phyloP scores from a whole-genome alignment of 2,888 invertebrate genomes.

The Deilephila porcellus region DNA sequence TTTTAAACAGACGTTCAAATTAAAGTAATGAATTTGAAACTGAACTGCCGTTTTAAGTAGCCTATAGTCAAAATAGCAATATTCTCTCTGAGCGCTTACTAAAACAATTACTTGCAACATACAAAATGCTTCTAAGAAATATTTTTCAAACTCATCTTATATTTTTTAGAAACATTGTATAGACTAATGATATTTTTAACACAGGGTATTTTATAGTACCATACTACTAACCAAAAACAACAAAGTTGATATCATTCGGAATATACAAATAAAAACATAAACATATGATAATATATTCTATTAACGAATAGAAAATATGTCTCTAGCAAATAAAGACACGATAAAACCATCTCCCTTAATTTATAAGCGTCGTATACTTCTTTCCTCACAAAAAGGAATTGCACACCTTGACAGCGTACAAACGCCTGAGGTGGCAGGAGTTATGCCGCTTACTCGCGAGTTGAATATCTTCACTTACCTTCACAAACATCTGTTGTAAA shows the following conservation, averaged over 20 bases:
- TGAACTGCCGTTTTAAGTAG: no score
- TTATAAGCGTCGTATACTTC: background rate
- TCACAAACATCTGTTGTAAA: constrained; percentile 5
- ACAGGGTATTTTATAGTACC: no score
- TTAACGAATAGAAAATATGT: constrained; percentile 1
- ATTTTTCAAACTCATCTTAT: no score
- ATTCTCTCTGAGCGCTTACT: no score
- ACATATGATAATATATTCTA: background rate
- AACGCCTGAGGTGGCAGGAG: background rate
- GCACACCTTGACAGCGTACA: background rate
- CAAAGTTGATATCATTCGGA: background rate
- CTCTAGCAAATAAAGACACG: background rate
- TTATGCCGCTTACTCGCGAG: background rate
- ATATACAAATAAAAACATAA: background rate
- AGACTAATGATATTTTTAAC: no score
- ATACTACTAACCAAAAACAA: background rate
- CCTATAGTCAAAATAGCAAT: no score
- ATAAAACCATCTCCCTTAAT: background rate
- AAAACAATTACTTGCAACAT: no score
- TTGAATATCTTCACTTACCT: background rate
- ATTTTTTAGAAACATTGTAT: no score
- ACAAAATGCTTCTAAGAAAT: no score
- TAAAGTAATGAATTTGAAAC: no score
- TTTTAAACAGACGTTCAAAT: no score
- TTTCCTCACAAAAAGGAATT: background rate